A percentile compares a stretch with the other conserved stretches of the same genome.
Conservation (phyloP, 2,113 vertebrate genomes). For the Periophthalmodon schlosseri region DNA sequence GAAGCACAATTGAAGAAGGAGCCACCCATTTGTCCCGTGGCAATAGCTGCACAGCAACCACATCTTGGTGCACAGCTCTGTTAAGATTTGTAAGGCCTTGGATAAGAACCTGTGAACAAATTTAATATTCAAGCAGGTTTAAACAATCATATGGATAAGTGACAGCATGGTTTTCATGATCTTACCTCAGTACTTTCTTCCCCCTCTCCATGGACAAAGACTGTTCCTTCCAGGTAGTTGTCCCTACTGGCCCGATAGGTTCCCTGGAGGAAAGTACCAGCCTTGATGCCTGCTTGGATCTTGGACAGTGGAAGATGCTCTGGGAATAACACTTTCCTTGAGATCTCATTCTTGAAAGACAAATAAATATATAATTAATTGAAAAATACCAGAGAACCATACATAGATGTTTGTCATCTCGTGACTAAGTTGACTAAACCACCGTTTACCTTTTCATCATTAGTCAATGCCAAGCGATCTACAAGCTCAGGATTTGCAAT, state of each 20-base stretch:
- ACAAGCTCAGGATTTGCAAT: conserved; percentile 91
- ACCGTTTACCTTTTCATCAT: conserved; percentile 85
- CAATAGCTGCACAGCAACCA: conserved; percentile 90
- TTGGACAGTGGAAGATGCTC: conserved; percentile 94
- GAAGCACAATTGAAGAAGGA: conserved; percentile 88
- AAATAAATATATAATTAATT: background rate
- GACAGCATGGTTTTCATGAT: background rate
- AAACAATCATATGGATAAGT: background rate
- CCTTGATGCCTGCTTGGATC: conserved; percentile 93
- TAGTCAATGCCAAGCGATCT: conserved; percentile 88
- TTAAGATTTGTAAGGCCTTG: conserved; percentile 94
- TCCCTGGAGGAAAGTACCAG: conserved; percentile 87
- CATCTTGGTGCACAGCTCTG: conserved; percentile 90
- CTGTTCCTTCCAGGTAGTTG: conserved; percentile 96
- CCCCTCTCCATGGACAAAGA: conserved; percentile 89
- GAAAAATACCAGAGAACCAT: background rate
- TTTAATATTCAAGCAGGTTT: background rate
- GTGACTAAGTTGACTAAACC: background rate
- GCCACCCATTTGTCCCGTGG: conserved; percentile 84
- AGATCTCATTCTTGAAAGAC: conserved; percentile 84
- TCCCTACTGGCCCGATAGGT: conserved; percentile 92
- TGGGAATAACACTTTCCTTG: conserved; percentile 87
- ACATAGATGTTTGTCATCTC: background rate
- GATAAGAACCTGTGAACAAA: conserved; percentile 82
- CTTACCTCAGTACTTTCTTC: conserved; percentile 87